Conservation (phyloP, 2,113 vertebrate genomes). For the Erythrocercus mccallii region DNA sequence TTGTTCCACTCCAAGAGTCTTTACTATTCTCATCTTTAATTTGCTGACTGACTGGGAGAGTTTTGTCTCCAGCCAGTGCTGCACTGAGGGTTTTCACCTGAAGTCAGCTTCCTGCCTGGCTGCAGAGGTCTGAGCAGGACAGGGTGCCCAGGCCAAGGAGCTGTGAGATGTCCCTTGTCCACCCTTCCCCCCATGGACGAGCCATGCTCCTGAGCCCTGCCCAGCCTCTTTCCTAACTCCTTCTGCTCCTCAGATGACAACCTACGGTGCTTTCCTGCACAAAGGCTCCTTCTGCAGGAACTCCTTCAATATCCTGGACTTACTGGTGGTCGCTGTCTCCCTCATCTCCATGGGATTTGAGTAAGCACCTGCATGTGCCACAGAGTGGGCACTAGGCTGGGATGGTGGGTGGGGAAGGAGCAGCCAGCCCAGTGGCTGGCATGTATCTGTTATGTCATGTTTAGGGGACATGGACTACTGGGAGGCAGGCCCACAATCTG, state of each 20-base stretch:
- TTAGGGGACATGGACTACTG: background rate
- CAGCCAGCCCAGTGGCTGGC: background rate
- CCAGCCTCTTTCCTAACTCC: background rate
- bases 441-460: accelerated
- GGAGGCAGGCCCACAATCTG: background rate
- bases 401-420: background rate
- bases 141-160: background rate
- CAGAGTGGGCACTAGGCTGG: background rate
- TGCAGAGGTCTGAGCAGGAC: background rate
- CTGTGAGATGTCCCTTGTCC: background rate
- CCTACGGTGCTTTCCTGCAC: constrained; percentile 94
- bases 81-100: background rate
- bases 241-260: constrained; percentile 84
- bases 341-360: constrained; percentile 93
- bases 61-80: background rate
- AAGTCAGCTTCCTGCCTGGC: background rate
- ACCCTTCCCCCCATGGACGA: background rate
- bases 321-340: constrained; percentile 92
- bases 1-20: background rate
- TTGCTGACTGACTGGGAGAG: background rate
- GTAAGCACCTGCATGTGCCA: constrained; percentile 72
- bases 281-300: constrained; percentile 97
- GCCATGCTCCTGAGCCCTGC: background rate
- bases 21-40: background rate
- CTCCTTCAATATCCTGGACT: constrained; percentile 96